phyloP scores from a whole-genome alignment of 2,888 invertebrate species.

The Taenaris catops region DNA sequence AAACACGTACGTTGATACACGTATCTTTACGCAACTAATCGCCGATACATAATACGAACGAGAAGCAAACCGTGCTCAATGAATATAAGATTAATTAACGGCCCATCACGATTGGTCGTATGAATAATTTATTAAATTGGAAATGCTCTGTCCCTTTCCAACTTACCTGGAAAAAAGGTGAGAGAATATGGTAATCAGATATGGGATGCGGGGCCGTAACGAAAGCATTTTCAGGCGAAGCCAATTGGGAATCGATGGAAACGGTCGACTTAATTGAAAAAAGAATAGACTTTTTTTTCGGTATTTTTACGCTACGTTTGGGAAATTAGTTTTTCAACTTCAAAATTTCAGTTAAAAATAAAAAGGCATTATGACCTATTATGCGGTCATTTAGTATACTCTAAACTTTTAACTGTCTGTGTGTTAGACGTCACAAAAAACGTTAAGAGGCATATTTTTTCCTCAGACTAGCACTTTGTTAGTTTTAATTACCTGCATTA shows the following conservation, averaged over 20 bases:
- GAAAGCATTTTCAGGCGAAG: conserved; percentile 16
- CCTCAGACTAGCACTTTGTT: too few relatives aligned
- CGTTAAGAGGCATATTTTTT: too few relatives aligned
- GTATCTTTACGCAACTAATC: conserved; percentile 1
- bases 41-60: conserved; percentile 6
- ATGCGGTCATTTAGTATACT: too few relatives aligned
- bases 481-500: too few relatives aligned
- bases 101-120: conserved; percentile 15
- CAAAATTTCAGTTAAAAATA: too few relatives aligned
- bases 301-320: conserved; percentile 9
- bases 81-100: conserved; percentile 23
- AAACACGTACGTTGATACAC: too few relatives aligned
- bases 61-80: conserved; percentile 8
- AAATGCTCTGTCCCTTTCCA: conserved; percentile 1
- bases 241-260: conserved; percentile 17
- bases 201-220: conserved; percentile 11
- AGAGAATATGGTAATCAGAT: conserved; percentile 13
- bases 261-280: conserved; percentile 14
- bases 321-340: too few relatives aligned
- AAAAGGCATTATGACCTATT: too few relatives aligned
- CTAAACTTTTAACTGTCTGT: too few relatives aligned
- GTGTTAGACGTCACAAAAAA: too few relatives aligned
- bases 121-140: conserved; percentile 20
- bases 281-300: conserved; percentile 12
- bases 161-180: conserved; percentile 2